A percentile compares a stretch with the other conserved stretches of the same genome.
Evolutionary conservation across 2,888 invertebrate species (phyloP).

Genomic region (Elmis aenea): DNA sequence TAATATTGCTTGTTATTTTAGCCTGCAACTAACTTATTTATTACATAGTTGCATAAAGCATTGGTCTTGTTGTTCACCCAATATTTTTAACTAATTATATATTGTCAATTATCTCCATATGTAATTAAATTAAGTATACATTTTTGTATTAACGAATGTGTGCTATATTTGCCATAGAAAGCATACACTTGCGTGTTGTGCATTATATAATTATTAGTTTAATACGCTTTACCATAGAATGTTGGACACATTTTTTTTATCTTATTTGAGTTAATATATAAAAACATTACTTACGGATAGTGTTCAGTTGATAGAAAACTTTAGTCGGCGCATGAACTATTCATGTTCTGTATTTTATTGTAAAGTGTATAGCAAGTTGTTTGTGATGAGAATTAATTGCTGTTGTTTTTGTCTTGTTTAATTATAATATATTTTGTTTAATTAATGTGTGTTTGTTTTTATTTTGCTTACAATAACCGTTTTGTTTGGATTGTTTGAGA

Average conservation of each 20-base stretch:
- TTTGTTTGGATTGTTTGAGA: no score
- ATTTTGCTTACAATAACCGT: background rate
- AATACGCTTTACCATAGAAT: slow-evolving; percentile 11
- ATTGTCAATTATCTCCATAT: slow-evolving; percentile 3
- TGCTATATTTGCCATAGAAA: slow-evolving; percentile 16
- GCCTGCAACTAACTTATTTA: no score
- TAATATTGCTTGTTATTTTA: no score
- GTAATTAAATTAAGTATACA: slow-evolving; percentile 1
- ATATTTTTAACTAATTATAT: background rate
- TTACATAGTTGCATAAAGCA: no score
- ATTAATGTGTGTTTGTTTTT: background rate
- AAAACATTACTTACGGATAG: no score
- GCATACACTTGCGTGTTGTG: slow-evolving; percentile 8
- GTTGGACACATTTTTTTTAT: background rate
- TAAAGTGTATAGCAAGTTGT: no score
- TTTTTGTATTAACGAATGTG: slow-evolving; percentile 4
- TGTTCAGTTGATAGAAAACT: no score
- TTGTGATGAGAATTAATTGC: no score
- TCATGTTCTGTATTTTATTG: no score
- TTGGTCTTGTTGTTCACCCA: no score
- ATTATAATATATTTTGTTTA: background rate
- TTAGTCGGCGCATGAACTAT: no score
- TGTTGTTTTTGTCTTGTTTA: background rate
- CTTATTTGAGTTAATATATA: no score
- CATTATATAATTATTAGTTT: slow-evolving; percentile 14